phyloP scores from a whole-genome alignment of 2,113 vertebrate genomes.

The Anguilla rostrata region DNA sequence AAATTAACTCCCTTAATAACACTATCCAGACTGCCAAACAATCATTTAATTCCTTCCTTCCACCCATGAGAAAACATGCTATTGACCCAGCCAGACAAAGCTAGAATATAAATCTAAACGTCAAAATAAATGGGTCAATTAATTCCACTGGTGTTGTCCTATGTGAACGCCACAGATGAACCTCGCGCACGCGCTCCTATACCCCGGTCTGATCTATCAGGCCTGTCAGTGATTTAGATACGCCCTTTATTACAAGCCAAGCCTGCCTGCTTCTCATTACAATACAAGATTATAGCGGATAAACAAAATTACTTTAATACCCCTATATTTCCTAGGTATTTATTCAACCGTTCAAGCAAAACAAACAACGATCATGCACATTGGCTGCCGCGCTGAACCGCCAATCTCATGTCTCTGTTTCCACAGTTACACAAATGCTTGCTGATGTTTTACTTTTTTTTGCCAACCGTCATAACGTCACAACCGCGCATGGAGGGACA shows the following conservation, averaged over 20 bases:
- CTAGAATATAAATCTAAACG: conserved; percentile 29
- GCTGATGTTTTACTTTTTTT: not conserved
- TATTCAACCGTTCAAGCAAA: conserved; percentile 25
- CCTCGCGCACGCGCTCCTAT: not conserved
- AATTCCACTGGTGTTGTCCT: conserved; percentile 2
- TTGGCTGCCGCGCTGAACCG: not conserved
- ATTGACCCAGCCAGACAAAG: conserved; percentile 3
- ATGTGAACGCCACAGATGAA: not conserved
- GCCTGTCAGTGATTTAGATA: not conserved
- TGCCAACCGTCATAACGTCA: not conserved
- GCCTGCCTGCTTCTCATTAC: conserved; percentile 36
- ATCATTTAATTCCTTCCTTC: conserved; percentile 11
- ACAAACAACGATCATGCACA: conserved; percentile 7
- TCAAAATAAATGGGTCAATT: conserved; percentile 29
- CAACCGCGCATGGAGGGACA: not conserved
- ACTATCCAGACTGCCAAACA: conserved; percentile 26
- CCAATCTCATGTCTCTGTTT: not conserved
- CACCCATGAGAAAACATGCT: conserved; percentile 2
- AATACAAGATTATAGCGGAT: conserved; percentile 25
- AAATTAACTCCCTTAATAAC: conserved; percentile 42
- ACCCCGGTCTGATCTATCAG: not conserved
- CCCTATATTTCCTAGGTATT: conserved; percentile 31
- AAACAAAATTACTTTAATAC: conserved; percentile 33
- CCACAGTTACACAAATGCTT: not conserved
- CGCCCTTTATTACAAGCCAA: conserved; percentile 2